These are phyloP conservation scores for Melipona bicolor DNA, from an alignment of 2,888 invertebrate species.

Conservation along the genomic window DNA sequence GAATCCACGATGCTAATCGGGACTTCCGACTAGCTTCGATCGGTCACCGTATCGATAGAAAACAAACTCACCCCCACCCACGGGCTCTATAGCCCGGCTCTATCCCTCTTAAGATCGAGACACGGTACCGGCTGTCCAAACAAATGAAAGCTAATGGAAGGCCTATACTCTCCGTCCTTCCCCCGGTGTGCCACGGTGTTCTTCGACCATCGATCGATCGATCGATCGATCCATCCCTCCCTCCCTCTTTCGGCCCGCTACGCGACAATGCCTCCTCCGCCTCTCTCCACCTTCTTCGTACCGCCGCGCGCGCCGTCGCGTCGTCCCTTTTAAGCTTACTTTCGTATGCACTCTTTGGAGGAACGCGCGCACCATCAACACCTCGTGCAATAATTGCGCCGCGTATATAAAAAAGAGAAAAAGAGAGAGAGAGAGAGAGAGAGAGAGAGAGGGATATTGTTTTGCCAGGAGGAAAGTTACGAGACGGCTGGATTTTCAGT, in stretches of 20 bases:
- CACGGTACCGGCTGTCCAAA: constrained; percentile 72
- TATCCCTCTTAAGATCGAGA: constrained; percentile 68
- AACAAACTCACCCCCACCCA: constrained; percentile 57
- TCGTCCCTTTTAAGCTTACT: constrained; percentile 36
- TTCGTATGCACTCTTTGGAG: constrained; percentile 32
- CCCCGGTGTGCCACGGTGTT: constrained; percentile 31
- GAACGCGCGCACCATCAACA: constrained; percentile 4
- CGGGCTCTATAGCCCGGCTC: constrained; percentile 33
- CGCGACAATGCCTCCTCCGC: constrained; percentile 22
- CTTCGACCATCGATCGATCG: constrained; percentile 57
- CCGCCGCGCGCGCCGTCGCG: not conserved
- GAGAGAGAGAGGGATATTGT: not conserved
- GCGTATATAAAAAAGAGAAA: constrained; percentile 20
- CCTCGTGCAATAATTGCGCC: constrained; percentile 32
- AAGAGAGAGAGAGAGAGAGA: not conserved
- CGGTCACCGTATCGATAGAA: constrained; percentile 65
- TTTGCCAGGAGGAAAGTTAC: constrained; percentile 30
- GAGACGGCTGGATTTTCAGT: constrained; percentile 29
- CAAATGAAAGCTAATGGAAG: constrained; percentile 76
- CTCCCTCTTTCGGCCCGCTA: constrained; percentile 12
- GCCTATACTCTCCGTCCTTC: constrained; percentile 57
- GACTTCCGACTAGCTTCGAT: constrained; percentile 60
- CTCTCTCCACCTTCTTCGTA: not conserved
- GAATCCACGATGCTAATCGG: constrained; percentile 65
- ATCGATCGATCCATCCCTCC: constrained; percentile 61